phyloP scores from a whole-genome alignment of 2,797 vertebrate species.

The Nasua narica region DNA sequence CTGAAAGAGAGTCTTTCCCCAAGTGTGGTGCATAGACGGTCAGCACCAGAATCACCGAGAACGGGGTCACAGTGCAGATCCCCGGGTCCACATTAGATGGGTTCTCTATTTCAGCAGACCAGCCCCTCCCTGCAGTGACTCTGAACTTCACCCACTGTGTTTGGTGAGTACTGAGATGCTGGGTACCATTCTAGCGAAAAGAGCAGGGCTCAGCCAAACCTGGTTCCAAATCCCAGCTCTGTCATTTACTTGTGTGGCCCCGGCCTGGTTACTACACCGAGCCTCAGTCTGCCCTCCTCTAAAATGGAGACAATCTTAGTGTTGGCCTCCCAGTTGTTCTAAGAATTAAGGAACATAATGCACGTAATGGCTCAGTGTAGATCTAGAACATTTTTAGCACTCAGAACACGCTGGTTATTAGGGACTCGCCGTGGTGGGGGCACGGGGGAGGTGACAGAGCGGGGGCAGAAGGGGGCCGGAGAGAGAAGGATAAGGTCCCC shows the following conservation, averaged over 20 bases:
- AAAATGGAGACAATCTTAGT: not conserved
- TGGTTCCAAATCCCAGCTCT: not conserved
- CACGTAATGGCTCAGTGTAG: not conserved
- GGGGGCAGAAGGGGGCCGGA: not conserved
- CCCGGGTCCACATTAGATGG: not conserved
- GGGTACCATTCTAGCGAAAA: not conserved
- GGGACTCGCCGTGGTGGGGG: rapidly evolving
- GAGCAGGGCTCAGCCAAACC: not conserved
- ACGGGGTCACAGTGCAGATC: too few species aligned
- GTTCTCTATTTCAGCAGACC: not conserved
- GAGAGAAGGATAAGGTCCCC: not conserved
- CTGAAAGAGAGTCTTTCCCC: not conserved
- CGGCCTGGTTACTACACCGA: not conserved
- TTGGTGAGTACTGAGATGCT: not conserved
- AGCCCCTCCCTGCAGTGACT: not conserved
- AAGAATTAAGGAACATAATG: not conserved
- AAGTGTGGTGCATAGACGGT: not conserved
- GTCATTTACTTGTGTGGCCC: not conserved
- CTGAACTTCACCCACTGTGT: not conserved
- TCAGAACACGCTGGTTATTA: not conserved
- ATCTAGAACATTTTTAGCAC: not conserved
- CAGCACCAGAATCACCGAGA: not conserved
- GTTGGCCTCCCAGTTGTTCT: not conserved
- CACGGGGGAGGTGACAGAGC: rapidly evolving
- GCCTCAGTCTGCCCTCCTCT: not conserved